Evolutionary conservation across 2,113 vertebrate genomes (phyloP), one percentile per base, ranked within the genome.

Genomic region (Neodontobutis hainanensis): DNA sequence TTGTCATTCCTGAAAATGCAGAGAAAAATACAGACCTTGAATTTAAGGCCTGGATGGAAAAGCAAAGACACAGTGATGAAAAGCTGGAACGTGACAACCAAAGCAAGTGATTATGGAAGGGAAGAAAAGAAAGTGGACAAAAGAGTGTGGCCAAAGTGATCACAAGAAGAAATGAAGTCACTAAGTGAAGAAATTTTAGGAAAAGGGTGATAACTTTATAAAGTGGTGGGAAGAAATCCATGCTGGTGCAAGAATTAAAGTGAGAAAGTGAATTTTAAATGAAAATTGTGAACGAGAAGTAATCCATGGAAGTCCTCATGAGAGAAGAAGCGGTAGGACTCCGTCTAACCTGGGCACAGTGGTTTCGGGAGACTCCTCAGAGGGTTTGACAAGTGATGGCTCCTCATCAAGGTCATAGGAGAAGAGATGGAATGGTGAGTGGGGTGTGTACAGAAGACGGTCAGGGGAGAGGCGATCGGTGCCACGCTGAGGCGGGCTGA

Each of bases 401-500:
- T 90, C 85, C 53, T 96, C 94, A 42, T 95, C 91, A 34, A 96
- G 90, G 88, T 98, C 96, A 0, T 98, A 97, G 0, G 96, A 97
- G 85, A 98, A 98, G 73, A 98, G 95, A 80, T 96, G 96, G 81
- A 98, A 98, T 73, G 96, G 96, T 8, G 92, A 92, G 80, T 97
- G 95, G 10, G 95, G 95, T 64, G 95, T 89, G 61, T 98, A 98
- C 69, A 95, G 96, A 71, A 97, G 89, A 67, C 88, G 93, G 66
- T 94, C 92, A 75, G 75, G 0, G 81, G 87, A 38, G 19, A 61
- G 68, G 0, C 35, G 66, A 69, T 92, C 78, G 87, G 75, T 79
- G 83, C 91, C 90, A 2, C 92, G 92, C 0, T 87, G 81, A 0
- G 68, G 83, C 0, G 87, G 85, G 51, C 80, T 85, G 66, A 90